Evolutionary conservation across 2,113 vertebrate species (phyloP), one percentile per base, ranked within the genome.

Genomic region (Pteropus alecto): DNA sequence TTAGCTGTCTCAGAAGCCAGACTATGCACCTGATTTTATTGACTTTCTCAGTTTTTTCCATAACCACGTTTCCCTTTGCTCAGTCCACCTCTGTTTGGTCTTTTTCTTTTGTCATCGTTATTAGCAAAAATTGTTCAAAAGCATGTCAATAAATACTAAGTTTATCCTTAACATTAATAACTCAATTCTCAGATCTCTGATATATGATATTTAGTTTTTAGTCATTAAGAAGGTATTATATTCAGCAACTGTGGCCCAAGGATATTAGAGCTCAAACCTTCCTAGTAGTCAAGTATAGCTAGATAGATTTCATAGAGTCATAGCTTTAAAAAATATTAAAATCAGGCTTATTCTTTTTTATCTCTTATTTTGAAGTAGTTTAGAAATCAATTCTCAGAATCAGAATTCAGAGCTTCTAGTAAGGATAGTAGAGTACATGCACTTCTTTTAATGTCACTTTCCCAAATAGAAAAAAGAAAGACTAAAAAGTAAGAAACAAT

Each of bases 111-210:
- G 86, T 90, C 8, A 90, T 77, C 56, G 9, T 77, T 77, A 93
- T 94, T 89, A 94, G 26, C 33, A 86, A 95, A 28, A 24, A 51
- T 24, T 70, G 1, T 86, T 92, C 51, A 92, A 93, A 88, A 82
- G 56, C 30, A 56, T 43, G 60, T 77, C 68, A 96, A 61, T 58
- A 90, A 90, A 73, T 11, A 41, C 21, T 91, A 88, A 77, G 35
- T 19, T 60, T 60, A 73, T 83, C 63, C 43, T 95, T 90, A 87
- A 56, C n/a, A 90, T 78, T 96, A 38, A n/a, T 87, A 77, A 18
- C 16, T 92, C 11, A 41, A 26, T 85, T 95, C 18, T 77, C 22
- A 83, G 89, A 81, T 33, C 61, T 78, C 7, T 74, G n/a, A 41
- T 79, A 8, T 82, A 8, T 38, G 90, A 41, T 77, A 46, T 74